Evolutionary conservation across 92 coral and sea anemone genomes (phyloP).

Genomic region (Palythoa caribaeorum): DNA sequence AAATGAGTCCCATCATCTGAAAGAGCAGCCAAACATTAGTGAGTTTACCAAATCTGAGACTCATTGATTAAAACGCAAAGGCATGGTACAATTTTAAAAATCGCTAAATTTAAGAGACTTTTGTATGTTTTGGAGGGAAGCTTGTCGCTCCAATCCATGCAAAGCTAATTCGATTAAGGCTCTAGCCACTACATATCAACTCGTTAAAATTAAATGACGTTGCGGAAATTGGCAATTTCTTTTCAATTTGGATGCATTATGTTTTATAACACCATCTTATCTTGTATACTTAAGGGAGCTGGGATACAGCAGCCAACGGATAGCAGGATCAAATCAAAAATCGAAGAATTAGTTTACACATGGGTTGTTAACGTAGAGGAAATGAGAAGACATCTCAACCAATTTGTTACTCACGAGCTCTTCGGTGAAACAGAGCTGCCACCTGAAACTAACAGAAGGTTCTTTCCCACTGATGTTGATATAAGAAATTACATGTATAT

Average conservation of each 20-base stretch:
- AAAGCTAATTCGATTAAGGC: background rate
- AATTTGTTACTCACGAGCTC: slow-evolving; percentile 51
- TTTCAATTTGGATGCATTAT: slow-evolving; percentile 1
- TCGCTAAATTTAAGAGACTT: too few relatives aligned
- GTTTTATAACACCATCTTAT: background rate
- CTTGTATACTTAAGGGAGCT: slow-evolving; percentile 21
- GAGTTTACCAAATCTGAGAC: too few relatives aligned
- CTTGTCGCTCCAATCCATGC: too few relatives aligned
- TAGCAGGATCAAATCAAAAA: slow-evolving; percentile 40
- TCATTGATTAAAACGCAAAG: too few relatives aligned
- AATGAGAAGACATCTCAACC: slow-evolving; percentile 59
- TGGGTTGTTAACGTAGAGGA: slow-evolving; percentile 63
- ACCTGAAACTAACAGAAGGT: slow-evolving; percentile 25
- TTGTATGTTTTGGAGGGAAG: too few relatives aligned
- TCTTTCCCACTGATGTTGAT: slow-evolving; percentile 37
- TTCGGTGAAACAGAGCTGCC: slow-evolving; percentile 13
- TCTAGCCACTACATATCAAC: background rate
- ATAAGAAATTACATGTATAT: slow-evolving; percentile 49
- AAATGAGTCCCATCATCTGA: too few relatives aligned
- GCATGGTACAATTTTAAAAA: too few relatives aligned
- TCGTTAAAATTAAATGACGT: background rate
- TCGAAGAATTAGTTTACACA: slow-evolving; percentile 53
- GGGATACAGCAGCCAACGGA: slow-evolving; percentile 60
- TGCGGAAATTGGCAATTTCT: background rate
- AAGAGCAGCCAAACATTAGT: too few relatives aligned